Conservation (phyloP, 2,797 vertebrate genomes). For the Coranthus polyacanthus region DNA sequence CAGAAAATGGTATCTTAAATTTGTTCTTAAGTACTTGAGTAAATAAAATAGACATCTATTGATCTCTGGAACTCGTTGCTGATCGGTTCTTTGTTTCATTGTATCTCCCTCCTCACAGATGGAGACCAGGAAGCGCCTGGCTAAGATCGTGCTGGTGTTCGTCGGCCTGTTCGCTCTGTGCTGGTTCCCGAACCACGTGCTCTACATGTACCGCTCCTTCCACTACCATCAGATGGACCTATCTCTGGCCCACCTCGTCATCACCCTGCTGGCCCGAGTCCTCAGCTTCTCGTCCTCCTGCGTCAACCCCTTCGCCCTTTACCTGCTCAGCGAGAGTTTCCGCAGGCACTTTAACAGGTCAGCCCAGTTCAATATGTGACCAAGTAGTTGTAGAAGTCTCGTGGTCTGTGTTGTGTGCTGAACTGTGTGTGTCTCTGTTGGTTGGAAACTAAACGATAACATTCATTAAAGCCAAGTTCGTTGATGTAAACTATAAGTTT, state of each 20-base stretch:
- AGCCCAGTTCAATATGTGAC: no score
- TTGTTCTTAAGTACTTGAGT: no score
- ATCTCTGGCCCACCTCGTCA: slow-evolving; percentile 90
- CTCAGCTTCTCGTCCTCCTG: slow-evolving; percentile 97
- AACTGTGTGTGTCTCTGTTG: no score
- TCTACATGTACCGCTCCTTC: slow-evolving; percentile 98
- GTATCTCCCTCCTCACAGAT: slow-evolving; percentile 83
- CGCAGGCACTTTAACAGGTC: slow-evolving; percentile 94
- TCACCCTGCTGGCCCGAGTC: slow-evolving; percentile 92
- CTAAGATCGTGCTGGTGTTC: slow-evolving; percentile 96
- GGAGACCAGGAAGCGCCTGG: slow-evolving; percentile 94
- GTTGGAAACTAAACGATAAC: no score
- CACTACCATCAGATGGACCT: slow-evolving; percentile 93
- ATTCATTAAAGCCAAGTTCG: no score
- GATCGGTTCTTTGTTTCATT: no score
- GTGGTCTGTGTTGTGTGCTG: no score
- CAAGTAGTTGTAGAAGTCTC: no score
- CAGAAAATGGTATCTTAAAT: no score
- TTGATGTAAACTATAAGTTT: no score
- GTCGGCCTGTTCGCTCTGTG: slow-evolving; percentile 95
- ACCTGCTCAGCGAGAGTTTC: slow-evolving; percentile 96
- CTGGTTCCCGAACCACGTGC: slow-evolving; percentile 96
- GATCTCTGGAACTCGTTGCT: no score
- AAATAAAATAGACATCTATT: no score
- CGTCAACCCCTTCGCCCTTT: slow-evolving; percentile 96